Percentiles rank a stretch among this genome's conserved stretches.
These are phyloP conservation scores for Drosophila hamatofila DNA, from an alignment of 2,888 invertebrate species.

Conservation along the genomic window DNA sequence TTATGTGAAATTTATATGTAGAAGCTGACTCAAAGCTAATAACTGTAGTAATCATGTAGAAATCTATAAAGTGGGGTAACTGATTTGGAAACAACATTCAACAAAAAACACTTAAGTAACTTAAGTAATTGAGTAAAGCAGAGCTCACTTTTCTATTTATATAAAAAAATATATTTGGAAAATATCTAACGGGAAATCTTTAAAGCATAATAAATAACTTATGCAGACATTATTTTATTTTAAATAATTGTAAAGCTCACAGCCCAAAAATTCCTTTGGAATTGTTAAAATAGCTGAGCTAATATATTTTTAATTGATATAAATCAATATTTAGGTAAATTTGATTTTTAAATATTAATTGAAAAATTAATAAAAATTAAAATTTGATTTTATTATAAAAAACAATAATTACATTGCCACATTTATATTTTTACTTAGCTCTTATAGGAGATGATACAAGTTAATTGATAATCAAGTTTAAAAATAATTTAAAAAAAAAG, in stretches of 20 bases:
- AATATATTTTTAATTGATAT: no score
- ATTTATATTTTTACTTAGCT: not conserved
- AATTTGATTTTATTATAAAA: not conserved
- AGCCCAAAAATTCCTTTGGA: no score
- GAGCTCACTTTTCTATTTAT: not conserved
- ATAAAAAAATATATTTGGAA: not conserved
- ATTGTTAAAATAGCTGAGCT: not conserved
- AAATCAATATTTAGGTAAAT: no score
- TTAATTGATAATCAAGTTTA: no score
- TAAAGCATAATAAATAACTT: no score
- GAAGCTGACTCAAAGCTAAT: slow-evolving; percentile 47
- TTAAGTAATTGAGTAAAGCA: not conserved
- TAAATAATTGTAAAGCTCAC: not conserved
- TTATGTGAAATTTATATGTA: slow-evolving; percentile 66
- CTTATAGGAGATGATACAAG: no score
- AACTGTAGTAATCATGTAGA: slow-evolving; percentile 17
- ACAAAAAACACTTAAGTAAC: not conserved
- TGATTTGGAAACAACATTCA: not conserved
- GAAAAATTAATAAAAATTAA: no score
- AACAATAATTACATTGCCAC: fast-evolving
- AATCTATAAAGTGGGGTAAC: not conserved
- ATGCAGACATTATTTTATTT: not conserved
- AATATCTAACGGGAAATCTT: no score
- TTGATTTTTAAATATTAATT: no score
- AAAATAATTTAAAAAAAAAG: no score